Evolutionary conservation across 2,888 invertebrate genomes (phyloP).

Genomic region (Scelioninae gen. 1): DNA sequence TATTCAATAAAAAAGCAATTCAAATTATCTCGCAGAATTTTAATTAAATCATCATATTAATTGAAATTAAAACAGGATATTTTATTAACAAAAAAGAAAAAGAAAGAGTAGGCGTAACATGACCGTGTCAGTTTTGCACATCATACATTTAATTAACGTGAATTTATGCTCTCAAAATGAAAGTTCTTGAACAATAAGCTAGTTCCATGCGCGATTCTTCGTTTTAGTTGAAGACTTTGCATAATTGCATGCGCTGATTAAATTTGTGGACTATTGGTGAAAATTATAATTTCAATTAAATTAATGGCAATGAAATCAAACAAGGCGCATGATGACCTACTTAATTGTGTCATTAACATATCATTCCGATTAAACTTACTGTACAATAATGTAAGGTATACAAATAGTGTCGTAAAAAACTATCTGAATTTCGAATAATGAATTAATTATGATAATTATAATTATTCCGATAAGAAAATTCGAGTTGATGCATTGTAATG

Average conservation of each 20-base stretch:
- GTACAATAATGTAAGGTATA: constrained; percentile 31
- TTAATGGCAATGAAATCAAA: constrained; percentile 20
- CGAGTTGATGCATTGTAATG: constrained; percentile 19
- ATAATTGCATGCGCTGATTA: constrained; percentile 14
- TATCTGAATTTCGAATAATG: background rate
- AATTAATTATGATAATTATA: constrained; percentile 36
- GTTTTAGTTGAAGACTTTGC: constrained; percentile 1
- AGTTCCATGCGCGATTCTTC: background rate
- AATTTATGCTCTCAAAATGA: background rate
- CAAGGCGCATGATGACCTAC: constrained; percentile 19
- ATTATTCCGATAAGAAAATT: constrained; percentile 24
- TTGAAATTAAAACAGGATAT: too few species aligned
- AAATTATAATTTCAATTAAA: constrained; percentile 23
- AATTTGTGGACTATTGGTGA: constrained; percentile 11
- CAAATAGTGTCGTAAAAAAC: constrained; percentile 20
- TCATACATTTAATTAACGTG: background rate
- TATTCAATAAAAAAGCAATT: background rate
- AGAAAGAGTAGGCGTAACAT: too few species aligned
- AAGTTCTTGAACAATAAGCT: constrained; percentile 9
- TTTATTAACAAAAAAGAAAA: too few species aligned
- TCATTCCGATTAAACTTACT: constrained; percentile 19
- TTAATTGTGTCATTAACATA: constrained; percentile 25
- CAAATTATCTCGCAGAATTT: too few species aligned
- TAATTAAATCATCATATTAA: too few species aligned
- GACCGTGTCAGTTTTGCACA: background rate